Evolutionary conservation across 2,113 vertebrate genomes (phyloP), one percentile per base, ranked within the genome.

Genomic region (Nestor notabilis): DNA sequence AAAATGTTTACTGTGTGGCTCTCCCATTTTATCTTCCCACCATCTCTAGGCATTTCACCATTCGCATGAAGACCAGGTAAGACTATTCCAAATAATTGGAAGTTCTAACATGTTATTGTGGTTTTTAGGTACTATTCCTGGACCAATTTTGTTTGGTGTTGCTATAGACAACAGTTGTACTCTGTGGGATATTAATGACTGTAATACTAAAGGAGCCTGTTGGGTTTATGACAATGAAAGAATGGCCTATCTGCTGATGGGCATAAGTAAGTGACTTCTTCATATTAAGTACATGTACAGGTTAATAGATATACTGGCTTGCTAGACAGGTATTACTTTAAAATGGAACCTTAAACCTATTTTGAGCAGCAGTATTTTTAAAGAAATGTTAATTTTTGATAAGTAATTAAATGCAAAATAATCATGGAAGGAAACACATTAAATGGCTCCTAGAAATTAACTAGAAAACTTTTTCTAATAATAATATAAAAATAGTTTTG

Each of bases 141-240:
- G 98, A 68, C 98, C 98, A n/a, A 98, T 99, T 96, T 83, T 98
- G 70, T 99, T 99, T 96, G 98, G 98, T 24, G 20, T 96, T 84
- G 95, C 96, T 66, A 99, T 99, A 95, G 98, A 99, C 69, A 95
- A 83, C 76, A 97, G 98, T 20, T 99, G 98, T 83, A 88, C 94
- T 64, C 93, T 99, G 11, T 99, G 98, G 98, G 97, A 98, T 90
- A 6, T 97, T n/a, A 94, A 98, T 46, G 95, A 98, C 35, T 98
- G 98, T 97, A 96, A 96, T n/a, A 56, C 11, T 74, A 95, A 87
- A 97, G 98, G 98, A 94, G 98, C 98, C 46, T 99, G 98, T 81
- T 98, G 97, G 98, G 53, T 96, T 46, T 99, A 98, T 89, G 83
- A 98, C 84, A 98, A 99, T 63, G 74, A 83, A 94, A 98, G 77